A percentile compares a stretch with the other conserved stretches of the same genome.
Conservation (phyloP, 2,797 vertebrate genomes). For the Hapalemur alaotrensis region DNA sequence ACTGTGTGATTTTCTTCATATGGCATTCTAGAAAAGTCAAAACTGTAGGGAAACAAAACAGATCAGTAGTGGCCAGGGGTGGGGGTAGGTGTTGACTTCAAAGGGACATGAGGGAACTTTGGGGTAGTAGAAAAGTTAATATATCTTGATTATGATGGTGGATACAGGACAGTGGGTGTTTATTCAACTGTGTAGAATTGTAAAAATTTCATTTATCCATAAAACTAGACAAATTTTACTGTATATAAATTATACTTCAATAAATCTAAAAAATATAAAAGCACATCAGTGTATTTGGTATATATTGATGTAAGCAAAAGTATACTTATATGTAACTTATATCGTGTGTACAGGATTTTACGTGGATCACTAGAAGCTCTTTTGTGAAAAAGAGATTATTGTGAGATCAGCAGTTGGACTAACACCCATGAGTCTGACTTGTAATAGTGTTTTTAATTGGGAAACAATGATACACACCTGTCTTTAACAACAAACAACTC, state of each 20-base stretch:
- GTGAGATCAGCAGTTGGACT: background rate
- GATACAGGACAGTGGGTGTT: background rate
- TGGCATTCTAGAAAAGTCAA: background rate
- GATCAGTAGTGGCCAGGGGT: background rate
- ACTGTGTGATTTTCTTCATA: background rate
- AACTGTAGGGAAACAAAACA: constrained; percentile 8
- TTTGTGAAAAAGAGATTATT: background rate
- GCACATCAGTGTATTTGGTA: background rate
- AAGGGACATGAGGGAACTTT: background rate
- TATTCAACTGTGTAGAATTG: background rate
- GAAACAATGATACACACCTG: background rate
- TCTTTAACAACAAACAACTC: background rate
- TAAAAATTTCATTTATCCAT: constrained; percentile 18
- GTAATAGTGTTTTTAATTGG: constrained; percentile 25
- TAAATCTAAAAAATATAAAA: background rate
- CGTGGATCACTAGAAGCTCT: background rate
- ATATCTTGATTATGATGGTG: background rate
- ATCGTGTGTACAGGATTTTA: constrained; percentile 24
- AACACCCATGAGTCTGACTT: background rate
- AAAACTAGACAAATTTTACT: constrained; percentile 1
- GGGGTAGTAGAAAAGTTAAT: background rate
- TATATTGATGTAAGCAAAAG: background rate
- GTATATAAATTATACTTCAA: constrained; percentile 19
- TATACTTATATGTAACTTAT: background rate
- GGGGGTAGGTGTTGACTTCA: background rate